Percentiles rank a stretch among this genome's conserved stretches.
Conservation (phyloP, 2,113 vertebrate genomes). For the Prunella fulvescens region DNA sequence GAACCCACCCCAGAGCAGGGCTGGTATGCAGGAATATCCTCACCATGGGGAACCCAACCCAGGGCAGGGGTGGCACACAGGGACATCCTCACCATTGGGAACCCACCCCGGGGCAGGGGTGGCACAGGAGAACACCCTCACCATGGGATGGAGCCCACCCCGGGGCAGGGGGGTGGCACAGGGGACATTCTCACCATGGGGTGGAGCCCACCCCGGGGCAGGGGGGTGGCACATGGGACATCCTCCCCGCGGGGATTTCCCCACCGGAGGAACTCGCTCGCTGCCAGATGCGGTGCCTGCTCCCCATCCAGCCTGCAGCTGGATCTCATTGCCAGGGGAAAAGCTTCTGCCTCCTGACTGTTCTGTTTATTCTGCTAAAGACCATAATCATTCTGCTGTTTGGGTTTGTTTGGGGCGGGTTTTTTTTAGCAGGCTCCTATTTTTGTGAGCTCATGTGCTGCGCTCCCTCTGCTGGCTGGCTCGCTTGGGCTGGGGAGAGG, state of each 20-base stretch:
- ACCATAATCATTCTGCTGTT: slow-evolving; percentile 19
- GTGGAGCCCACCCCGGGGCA: rapidly evolving
- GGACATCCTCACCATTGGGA: rapidly evolving
- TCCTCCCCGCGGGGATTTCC: rapidly evolving
- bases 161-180: rapidly evolving
- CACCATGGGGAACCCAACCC: rapidly evolving
- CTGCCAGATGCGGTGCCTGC: background rate
- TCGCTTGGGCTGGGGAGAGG: background rate
- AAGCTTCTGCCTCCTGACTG: background rate
- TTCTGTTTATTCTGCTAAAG: background rate
- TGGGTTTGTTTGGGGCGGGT: background rate
- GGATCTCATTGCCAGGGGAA: background rate
- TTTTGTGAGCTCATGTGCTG: background rate
- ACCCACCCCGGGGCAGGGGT: rapidly evolving
- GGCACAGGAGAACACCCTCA: rapidly evolving
- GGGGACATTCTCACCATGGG: rapidly evolving
- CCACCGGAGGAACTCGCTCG: rapidly evolving
- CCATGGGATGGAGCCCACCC: rapidly evolving
- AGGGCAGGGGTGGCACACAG: rapidly evolving
- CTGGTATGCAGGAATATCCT: background rate
- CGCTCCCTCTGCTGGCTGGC: slow-evolving; percentile 37
- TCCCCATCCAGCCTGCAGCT: slow-evolving; percentile 24
- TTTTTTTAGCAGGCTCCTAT: background rate
- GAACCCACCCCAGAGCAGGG: rapidly evolving
- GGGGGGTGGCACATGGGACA: background rate